A percentile compares a stretch with the other conserved stretches of the same genome.
Conservation (phyloP, 2,113 vertebrate species). For the Gymnorhina tibicen region DNA sequence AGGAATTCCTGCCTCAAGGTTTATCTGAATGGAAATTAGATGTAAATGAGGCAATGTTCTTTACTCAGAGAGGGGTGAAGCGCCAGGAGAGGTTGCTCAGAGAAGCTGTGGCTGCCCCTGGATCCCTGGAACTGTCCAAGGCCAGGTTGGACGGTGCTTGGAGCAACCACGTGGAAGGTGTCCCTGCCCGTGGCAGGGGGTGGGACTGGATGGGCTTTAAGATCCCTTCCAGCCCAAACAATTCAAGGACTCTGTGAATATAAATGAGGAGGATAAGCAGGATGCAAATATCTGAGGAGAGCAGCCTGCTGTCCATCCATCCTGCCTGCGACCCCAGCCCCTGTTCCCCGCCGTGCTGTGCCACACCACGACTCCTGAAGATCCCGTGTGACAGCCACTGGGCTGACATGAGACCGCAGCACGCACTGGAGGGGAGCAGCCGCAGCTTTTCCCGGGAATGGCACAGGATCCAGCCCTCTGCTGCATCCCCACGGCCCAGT, state of each 20-base stretch:
- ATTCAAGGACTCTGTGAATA: neutral
- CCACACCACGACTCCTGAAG: neutral
- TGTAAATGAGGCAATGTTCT: neutral
- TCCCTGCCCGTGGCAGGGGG: neutral
- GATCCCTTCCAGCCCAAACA: neutral
- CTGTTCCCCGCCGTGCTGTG: fast-evolving
- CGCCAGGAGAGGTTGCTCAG: fast-evolving
- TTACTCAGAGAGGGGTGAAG: neutral
- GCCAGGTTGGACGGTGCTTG: neutral
- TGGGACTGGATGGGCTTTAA: neutral
- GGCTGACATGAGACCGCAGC: neutral
- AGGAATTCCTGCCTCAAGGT: neutral
- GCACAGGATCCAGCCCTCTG: neutral
- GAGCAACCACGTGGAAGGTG: neutral
- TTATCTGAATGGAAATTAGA: neutral
- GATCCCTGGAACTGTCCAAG: neutral
- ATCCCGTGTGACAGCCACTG: fast-evolving
- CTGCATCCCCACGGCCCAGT: fast-evolving
- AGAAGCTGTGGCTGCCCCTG: neutral
- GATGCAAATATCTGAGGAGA: neutral
- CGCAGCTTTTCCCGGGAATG: neutral
- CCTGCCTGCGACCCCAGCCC: neutral
- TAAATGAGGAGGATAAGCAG: neutral
- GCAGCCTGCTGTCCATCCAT: neutral
- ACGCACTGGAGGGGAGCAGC: neutral